Evolutionary conservation across 2,113 vertebrate genomes (phyloP), one percentile per base, ranked within the genome.

Genomic region (Neolamprologus variostigma): DNA sequence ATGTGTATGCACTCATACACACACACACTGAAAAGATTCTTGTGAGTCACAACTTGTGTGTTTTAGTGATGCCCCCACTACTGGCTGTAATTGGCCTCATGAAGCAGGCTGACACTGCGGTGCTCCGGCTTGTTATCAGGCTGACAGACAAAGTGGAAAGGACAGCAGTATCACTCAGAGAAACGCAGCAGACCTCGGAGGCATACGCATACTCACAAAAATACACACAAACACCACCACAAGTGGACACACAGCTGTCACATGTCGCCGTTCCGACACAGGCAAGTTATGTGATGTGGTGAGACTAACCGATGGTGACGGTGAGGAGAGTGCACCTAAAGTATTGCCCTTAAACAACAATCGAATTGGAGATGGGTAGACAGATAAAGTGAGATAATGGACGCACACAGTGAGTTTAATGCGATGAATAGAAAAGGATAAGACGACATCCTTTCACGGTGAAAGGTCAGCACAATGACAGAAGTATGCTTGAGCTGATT

Each of bases 11-110:
- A 5, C 59, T 63, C 66, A 71, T 21, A 42, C 2, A 51, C 54
- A 55, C 13, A 71, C 35, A 51, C 47, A 19, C 83, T 16, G 19
- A 79, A 17, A 54, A 66, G n/a, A 16, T 51, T 85, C 7, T 3
- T 81, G 5, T 86, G 54, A 71, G 21, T 85, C 80, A 82, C 37
- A 57, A 63, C 7, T 26, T 37, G 26, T 81, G 37, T 59, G 42
- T 83, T 81, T 80, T 33, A 40, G 78, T 71, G 81, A 55, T 76
- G 16, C 71, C 26, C 51, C 85, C 63, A 86, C 50, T 21, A 7
- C 35, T 84, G 42, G n/a, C 84, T 93, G 80, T 91, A 92, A 93
- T 93, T 94, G 92, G 93, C 91, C 84, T 61, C 54, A 19, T 82
- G 87, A 85, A 88, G 89, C 79, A 84, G 84, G 78, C 85, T 51